A percentile compares a stretch with the other conserved stretches of the same genome.
Conservation (phyloP, 2,113 vertebrate genomes). For the Amia ocellicauda region DNA sequence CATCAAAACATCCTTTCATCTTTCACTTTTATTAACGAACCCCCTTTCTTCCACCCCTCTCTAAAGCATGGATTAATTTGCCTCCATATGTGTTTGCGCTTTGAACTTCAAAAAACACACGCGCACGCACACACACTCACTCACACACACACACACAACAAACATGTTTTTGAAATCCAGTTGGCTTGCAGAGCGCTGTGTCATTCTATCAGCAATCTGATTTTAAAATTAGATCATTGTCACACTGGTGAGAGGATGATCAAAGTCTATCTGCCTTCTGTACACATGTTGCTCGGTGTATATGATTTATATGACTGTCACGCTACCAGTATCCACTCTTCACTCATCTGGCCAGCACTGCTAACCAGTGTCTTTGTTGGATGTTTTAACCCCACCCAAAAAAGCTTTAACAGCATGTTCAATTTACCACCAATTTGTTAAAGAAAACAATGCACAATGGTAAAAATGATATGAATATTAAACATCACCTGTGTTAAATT, state of each 20-base stretch:
- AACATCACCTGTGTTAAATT: too few relatives aligned
- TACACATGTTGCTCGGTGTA: slow-evolving; percentile 2
- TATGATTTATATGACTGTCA: slow-evolving; percentile 15
- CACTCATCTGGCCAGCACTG: not conserved
- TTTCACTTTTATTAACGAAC: slow-evolving; percentile 20
- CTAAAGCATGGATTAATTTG: slow-evolving; percentile 41
- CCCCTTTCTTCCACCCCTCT: slow-evolving; percentile 32
- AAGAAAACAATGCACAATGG: too few relatives aligned
- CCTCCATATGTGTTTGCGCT: slow-evolving; percentile 38
- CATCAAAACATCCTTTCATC: slow-evolving; percentile 37
- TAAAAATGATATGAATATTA: too few relatives aligned
- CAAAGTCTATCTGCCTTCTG: slow-evolving; percentile 13
- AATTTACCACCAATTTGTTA: too few relatives aligned
- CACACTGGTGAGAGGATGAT: slow-evolving; percentile 9
- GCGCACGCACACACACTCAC: slow-evolving; percentile 27
- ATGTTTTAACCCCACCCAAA: too few relatives aligned
- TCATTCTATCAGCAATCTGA: slow-evolving; percentile 23
- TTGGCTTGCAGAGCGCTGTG: slow-evolving; percentile 13
- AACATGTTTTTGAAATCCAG: slow-evolving; percentile 27
- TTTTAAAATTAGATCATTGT: slow-evolving; percentile 22
- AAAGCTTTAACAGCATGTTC: too few relatives aligned
- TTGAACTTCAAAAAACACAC: slow-evolving; percentile 36
- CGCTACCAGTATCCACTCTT: not conserved
- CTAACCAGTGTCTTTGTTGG: not conserved
- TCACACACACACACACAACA: slow-evolving; percentile 31